Evolutionary conservation across 2,113 vertebrate species (phyloP).

Genomic region (Microcebus jonahi): DNA sequence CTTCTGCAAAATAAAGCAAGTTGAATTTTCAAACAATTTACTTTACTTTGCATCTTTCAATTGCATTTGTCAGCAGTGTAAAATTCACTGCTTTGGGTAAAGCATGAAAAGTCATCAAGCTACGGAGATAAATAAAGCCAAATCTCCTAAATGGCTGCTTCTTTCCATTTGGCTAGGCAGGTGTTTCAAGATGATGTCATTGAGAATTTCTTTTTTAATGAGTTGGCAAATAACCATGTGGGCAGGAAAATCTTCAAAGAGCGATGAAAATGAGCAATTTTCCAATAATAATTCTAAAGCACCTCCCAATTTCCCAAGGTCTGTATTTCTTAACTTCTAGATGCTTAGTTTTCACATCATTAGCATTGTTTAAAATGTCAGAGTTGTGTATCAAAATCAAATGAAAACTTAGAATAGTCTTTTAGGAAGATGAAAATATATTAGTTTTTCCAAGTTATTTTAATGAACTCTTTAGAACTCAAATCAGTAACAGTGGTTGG

Average conservation of each 20-base stretch:
- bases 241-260: constrained; percentile 55
- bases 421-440: constrained; percentile 20
- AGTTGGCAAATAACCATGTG: not conserved
- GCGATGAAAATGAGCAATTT: constrained; percentile 37
- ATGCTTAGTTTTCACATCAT: constrained; percentile 35
- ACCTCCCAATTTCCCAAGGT: not conserved
- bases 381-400: constrained; percentile 35
- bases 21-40: not conserved
- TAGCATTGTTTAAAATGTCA: constrained; percentile 34
- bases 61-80: not conserved
- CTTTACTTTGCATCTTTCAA: constrained; percentile 49
- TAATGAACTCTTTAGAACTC: constrained; percentile 12
- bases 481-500: not conserved
- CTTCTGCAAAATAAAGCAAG: constrained; percentile 26
- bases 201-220: constrained; percentile 37
- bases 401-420: constrained; percentile 33
- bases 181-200: constrained; percentile 37
- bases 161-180: not conserved
- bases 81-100: constrained; percentile 18
- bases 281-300: constrained; percentile 28
- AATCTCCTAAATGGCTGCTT: not conserved
- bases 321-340: constrained; percentile 2
- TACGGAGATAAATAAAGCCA: constrained; percentile 13
- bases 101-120: constrained; percentile 23
- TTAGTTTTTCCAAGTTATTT: constrained; percentile 16